phyloP scores from a whole-genome alignment of 2,888 invertebrate genomes.

The Thereva nobilitata region DNA sequence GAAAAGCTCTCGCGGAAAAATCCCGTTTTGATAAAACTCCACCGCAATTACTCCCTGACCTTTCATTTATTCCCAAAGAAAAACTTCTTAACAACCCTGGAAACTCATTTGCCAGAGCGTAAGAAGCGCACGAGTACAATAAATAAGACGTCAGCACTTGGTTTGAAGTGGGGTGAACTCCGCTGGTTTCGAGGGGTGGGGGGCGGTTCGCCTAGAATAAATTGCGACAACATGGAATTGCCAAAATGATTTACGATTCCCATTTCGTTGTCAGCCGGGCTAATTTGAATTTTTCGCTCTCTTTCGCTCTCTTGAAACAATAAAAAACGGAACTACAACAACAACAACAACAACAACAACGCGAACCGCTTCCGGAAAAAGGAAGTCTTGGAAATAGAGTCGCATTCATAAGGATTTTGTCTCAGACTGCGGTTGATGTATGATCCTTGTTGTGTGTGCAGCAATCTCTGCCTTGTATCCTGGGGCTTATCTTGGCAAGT shows the following conservation, averaged over 20 bases:
- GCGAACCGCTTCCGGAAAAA: constrained; percentile 1
- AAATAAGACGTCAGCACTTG: background rate
- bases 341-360: background rate
- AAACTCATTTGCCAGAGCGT: background rate
- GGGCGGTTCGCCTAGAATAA: constrained; percentile 18
- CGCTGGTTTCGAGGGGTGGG: background rate
- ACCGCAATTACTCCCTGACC: constrained; percentile 24
- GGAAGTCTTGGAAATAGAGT: background rate
- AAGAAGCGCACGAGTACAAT: background rate
- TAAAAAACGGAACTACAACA: constrained; percentile 4
- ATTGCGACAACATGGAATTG: constrained; percentile 35
- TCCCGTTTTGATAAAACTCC: constrained; percentile 7
- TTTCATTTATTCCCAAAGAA: constrained; percentile 10
- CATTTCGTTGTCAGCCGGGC: constrained; percentile 28
- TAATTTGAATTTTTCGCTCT: constrained; percentile 31
- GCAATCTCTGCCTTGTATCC: constrained; percentile 25
- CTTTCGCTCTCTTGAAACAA: constrained; percentile 15
- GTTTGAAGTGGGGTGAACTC: no score
- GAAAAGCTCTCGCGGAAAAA: no score
- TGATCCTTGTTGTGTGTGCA: constrained; percentile 25
- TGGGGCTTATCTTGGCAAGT: constrained; percentile 19
- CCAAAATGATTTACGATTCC: constrained; percentile 35
- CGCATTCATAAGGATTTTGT: background rate
- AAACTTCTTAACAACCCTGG: constrained; percentile 5
- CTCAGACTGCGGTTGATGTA: constrained; percentile 27